Base-by-base conservation (phyloP, 2,888 invertebrate species). In the Plemyria rubiginata region DNA sequence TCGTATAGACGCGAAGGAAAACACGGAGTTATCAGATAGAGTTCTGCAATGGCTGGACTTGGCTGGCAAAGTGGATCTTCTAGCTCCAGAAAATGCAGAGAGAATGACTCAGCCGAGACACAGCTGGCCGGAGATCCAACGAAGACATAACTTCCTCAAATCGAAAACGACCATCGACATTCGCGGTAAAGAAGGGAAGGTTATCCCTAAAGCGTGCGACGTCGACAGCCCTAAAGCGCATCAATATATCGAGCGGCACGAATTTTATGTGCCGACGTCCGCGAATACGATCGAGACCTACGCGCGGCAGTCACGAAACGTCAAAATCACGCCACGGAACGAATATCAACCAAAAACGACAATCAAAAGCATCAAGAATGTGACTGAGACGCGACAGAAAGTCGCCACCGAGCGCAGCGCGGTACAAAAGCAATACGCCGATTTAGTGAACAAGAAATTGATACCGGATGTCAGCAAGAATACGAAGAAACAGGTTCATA, bases 21-120 rank as follows among this genome's bases (percentile, higher is more conserved):
- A 82, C 66, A 90, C 84, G 0, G 92, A 91, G n/a, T 72, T 93
- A 16, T 93, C 96, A 0, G 96, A 97, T 65, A 92, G 96, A 58
- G 97, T 97, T 0, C 85, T 97, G 4, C 95, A 96, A 73, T 97
- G 97, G 97, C 78, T 97, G 69, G 96, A 97, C 79, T 86, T 96
- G 60, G 96, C 96, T 0, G 95, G 95, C 0, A 94, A 94, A 75
- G 90, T 93, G 2, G 90, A 91, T 70, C 73, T 93, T 32, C 67
- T 93, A 15, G 82, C 85, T n/a, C 82, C 88, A 2, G 84, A 85
- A 12, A 87, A 83, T 32, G 78, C 68, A 0, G 87, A 88, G 60
- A 71, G 92, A 45, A 87, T 91, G 80, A 67, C 85, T 2, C 90
- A 90, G 58, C 92, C 88, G 4, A 78, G 90, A 12, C 90, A 90